Evolutionary conservation across 2,888 invertebrate species (phyloP).

Genomic region (Ormyrus nitidulus): DNA sequence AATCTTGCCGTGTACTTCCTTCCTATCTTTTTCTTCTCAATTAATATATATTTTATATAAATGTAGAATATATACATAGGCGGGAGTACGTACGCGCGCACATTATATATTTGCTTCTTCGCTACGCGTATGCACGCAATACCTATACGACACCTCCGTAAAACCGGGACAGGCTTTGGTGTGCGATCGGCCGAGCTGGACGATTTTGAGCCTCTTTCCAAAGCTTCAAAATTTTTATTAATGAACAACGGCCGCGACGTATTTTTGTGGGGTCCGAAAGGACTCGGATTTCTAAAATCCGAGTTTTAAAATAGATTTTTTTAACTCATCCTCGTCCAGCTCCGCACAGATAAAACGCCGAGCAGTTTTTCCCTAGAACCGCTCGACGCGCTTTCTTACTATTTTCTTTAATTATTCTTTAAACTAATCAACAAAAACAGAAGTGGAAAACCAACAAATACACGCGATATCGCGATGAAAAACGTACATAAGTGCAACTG

Average conservation of each 20-base stretch:
- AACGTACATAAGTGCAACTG: constrained; percentile 50
- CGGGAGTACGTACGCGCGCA: constrained; percentile 54
- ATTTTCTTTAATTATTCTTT: constrained; percentile 49
- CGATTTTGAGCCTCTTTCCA: constrained; percentile 33
- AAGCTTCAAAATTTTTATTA: constrained; percentile 36
- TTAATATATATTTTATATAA: constrained; percentile 60
- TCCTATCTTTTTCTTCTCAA: constrained; percentile 48
- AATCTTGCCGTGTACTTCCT: constrained; percentile 28
- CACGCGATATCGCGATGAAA: constrained; percentile 48
- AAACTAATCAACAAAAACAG: constrained; percentile 59
- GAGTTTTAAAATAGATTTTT: constrained; percentile 13
- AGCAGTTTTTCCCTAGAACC: constrained; percentile 43
- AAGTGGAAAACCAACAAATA: constrained; percentile 57
- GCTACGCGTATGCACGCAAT: constrained; percentile 52
- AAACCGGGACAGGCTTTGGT: constrained; percentile 57
- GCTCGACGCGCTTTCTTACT: constrained; percentile 38
- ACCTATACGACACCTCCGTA: constrained; percentile 53
- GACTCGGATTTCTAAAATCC: constrained; percentile 28
- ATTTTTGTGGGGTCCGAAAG: constrained; percentile 28
- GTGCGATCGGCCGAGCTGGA: constrained; percentile 53
- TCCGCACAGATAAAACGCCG: constrained; percentile 51
- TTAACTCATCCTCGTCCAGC: constrained; percentile 46
- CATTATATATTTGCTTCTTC: constrained; percentile 29
- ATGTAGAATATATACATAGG: constrained; percentile 57
- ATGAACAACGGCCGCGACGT: constrained; percentile 39